Conservation (phyloP, 2,113 vertebrate species). For the Nannospalax galili region DNA sequence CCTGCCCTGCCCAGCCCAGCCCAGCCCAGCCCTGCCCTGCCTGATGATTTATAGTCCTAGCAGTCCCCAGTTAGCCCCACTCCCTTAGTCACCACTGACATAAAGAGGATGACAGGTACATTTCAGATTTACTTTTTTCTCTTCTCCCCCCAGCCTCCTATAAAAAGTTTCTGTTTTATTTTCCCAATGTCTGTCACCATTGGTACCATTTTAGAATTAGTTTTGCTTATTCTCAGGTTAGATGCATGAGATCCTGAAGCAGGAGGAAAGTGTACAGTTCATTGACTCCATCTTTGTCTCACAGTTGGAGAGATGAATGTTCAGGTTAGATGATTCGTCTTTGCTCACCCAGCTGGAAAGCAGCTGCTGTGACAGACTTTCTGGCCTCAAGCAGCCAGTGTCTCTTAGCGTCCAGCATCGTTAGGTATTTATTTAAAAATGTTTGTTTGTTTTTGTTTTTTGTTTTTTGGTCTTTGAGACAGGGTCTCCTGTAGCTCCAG, state of each 20-base stretch:
- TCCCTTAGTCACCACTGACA: not conserved
- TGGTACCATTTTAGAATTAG: not conserved
- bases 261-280: not conserved
- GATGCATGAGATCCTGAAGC: not conserved
- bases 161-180: no score
- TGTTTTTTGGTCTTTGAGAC: not conserved
- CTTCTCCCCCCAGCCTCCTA: no score
- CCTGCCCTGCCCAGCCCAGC: no score
- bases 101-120: not conserved
- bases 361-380: not conserved
- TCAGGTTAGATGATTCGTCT: not conserved
- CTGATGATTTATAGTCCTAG: not conserved
- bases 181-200: not conserved
- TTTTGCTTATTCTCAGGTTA: constrained; percentile 15
- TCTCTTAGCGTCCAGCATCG: not conserved
- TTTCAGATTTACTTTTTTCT: not conserved
- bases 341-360: not conserved
- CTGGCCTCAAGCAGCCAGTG: not conserved
- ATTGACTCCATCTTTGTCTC: not conserved
- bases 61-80: not conserved
- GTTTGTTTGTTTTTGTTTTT: no score
- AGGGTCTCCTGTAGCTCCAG: not conserved
- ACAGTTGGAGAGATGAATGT: not conserved
- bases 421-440: no score
- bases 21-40: no score